Conservation (phyloP, 2,113 vertebrate species). For the Salminus brasiliensis region DNA sequence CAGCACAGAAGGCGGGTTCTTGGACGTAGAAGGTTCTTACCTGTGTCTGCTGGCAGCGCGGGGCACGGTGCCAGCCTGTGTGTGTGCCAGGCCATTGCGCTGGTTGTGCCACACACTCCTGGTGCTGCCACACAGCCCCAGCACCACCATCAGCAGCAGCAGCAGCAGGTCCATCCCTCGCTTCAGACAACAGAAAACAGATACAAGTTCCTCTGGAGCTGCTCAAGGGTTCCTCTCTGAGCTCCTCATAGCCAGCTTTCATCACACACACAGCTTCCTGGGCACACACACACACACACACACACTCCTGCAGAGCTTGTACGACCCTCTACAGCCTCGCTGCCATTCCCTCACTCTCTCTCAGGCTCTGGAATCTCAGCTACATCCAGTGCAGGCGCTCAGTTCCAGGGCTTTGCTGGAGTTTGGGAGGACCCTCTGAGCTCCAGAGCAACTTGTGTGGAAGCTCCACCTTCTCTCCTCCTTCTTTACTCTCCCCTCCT, state of each 20-base stretch:
- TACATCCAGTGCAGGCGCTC: constrained; percentile 36
- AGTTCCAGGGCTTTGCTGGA: not conserved
- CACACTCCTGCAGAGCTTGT: not conserved
- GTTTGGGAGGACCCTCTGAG: constrained; percentile 22
- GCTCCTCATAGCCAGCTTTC: not conserved
- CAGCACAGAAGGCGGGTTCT: not conserved
- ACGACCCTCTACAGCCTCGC: not conserved
- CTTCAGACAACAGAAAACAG: constrained; percentile 7
- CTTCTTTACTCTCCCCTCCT: constrained; percentile 41
- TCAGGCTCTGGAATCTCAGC: not conserved
- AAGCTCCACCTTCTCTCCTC: not conserved
- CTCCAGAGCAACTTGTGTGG: constrained; percentile 20
- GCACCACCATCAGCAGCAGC: constrained; percentile 44
- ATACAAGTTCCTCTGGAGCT: not conserved
- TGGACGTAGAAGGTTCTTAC: constrained; percentile 34
- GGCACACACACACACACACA: too few species aligned
- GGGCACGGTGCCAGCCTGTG: constrained; percentile 49
- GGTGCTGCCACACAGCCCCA: constrained; percentile 44
- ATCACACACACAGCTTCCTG: not conserved
- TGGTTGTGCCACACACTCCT: constrained; percentile 54
- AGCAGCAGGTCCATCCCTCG: constrained; percentile 53
- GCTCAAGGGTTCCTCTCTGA: not conserved
- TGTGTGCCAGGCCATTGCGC: constrained; percentile 46
- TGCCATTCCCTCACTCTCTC: not conserved
- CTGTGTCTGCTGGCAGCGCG: constrained; percentile 63